Conservation (phyloP, 1,140 invertebrate genomes). For the Gyrodactylus bullatarudis region DNA sequence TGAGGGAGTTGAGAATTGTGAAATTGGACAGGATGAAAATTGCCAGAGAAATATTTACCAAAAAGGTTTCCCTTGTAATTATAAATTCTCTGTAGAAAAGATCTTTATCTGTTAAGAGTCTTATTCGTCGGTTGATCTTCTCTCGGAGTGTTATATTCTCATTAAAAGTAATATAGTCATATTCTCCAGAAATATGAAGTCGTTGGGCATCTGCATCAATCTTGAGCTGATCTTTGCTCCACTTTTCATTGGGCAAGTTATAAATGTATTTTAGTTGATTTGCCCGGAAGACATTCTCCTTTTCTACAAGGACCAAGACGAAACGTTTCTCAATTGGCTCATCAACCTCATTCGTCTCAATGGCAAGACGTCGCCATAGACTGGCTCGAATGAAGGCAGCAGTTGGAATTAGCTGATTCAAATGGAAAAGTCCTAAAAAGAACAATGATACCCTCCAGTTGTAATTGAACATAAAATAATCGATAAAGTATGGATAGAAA, state of each 20-base stretch:
- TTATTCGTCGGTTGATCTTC: background rate
- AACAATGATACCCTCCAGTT: background rate
- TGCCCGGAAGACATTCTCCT: background rate
- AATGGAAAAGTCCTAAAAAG: background rate
- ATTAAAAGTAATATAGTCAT: background rate
- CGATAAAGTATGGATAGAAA: background rate
- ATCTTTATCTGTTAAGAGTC: background rate
- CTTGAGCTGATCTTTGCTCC: background rate
- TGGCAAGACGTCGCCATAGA: background rate
- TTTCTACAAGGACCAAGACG: background rate
- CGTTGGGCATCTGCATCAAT: background rate
- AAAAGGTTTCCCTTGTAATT: background rate
- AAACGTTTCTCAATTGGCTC: background rate
- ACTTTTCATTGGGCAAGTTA: background rate
- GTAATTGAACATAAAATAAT: background rate
- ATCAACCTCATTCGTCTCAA: too few relatives aligned
- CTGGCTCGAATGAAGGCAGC: background rate
- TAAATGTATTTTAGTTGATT: background rate
- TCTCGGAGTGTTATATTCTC: background rate
- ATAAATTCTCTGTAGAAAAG: background rate
- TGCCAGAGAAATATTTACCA: background rate
- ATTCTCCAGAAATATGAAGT: background rate
- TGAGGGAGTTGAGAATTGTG: background rate
- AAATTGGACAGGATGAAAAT: background rate
- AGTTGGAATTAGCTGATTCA: background rate